Evolutionary conservation across 92 coral and sea anemone genomes (phyloP).

Genomic region (Anthopleura xanthogrammica): DNA sequence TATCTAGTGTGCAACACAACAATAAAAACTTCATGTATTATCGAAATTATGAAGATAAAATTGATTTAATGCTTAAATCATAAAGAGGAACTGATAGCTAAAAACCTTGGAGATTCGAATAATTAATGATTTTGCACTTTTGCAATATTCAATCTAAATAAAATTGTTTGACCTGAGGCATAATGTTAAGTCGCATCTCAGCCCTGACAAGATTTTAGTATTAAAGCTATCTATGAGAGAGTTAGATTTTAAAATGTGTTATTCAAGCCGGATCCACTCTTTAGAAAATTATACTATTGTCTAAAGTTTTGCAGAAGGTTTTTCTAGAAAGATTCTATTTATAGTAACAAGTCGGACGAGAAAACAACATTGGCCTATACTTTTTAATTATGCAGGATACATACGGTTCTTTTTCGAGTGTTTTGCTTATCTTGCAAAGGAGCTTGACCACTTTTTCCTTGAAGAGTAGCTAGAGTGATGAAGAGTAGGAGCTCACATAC

Average conservation of each 20-base stretch:
- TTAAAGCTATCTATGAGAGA: too few relatives aligned
- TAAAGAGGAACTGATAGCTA: neutral
- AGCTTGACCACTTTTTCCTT: conserved; percentile 54
- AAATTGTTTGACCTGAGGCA: neutral
- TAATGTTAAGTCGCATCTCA: neutral
- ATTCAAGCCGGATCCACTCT: neutral
- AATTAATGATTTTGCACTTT: neutral
- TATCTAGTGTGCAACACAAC: neutral
- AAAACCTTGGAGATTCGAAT: neutral
- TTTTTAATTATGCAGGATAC: conserved; percentile 11
- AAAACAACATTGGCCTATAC: conserved; percentile 1
- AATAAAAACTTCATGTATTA: neutral
- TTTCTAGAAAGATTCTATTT: conserved; percentile 19
- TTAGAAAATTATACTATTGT: neutral
- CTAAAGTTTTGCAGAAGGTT: neutral
- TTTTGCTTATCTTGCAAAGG: conserved; percentile 33
- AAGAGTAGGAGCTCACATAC: conserved; percentile 78
- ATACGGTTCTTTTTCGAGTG: conserved; percentile 38
- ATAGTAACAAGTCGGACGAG: conserved; percentile 1
- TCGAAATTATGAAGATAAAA: neutral
- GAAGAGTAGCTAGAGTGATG: conserved; percentile 65
- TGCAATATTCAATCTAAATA: neutral
- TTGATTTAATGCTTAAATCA: neutral
- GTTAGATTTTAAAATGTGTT: neutral
- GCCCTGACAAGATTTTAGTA: neutral